Evolutionary conservation across 1,140 invertebrate genomes (phyloP).

Genomic region (Oedothorax gibbosus): DNA sequence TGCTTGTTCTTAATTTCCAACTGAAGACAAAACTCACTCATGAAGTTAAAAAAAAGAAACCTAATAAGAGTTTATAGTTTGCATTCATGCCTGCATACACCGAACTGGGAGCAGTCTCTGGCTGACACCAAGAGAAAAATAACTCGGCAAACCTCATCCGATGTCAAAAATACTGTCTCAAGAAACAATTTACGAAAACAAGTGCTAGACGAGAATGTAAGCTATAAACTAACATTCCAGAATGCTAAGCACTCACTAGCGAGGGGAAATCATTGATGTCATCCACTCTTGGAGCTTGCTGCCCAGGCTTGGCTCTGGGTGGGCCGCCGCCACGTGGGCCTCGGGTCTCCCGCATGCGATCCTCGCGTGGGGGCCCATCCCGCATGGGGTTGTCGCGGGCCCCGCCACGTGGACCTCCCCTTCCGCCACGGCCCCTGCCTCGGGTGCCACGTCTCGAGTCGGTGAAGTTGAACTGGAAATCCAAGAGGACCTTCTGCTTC

Average conservation of each 20-base stretch:
- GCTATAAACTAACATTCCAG: slow-evolving; percentile 32
- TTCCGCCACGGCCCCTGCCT: slow-evolving; percentile 62
- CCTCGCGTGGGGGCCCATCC: slow-evolving; percentile 55
- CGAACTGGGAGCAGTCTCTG: neutral
- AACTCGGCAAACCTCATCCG: neutral
- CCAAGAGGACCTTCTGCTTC: slow-evolving; percentile 85
- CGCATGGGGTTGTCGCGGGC: slow-evolving; percentile 38
- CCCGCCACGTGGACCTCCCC: slow-evolving; percentile 63
- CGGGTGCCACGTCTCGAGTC: slow-evolving; percentile 79
- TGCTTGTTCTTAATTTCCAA: too few species aligned
- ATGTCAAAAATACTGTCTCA: neutral
- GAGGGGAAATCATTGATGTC: slow-evolving; percentile 96
- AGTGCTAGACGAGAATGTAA: slow-evolving; percentile 43
- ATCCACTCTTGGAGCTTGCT: slow-evolving; percentile 87
- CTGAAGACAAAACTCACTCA: neutral
- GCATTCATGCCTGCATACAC: slow-evolving; percentile 3
- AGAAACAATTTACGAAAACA: neutral
- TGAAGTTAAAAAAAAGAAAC: slow-evolving; percentile 32
- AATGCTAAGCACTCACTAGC: slow-evolving; percentile 72
- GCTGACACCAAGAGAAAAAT: neutral
- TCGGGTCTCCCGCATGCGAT: slow-evolving; percentile 53
- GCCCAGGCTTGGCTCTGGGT: slow-evolving; percentile 43
- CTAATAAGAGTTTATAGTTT: slow-evolving; percentile 12
- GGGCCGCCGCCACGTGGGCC: slow-evolving; percentile 54
- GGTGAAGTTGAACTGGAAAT: slow-evolving; percentile 90